phyloP scores from a whole-genome alignment of 92 coral and sea anemone genomes.

The Epizoanthus rinbou region DNA sequence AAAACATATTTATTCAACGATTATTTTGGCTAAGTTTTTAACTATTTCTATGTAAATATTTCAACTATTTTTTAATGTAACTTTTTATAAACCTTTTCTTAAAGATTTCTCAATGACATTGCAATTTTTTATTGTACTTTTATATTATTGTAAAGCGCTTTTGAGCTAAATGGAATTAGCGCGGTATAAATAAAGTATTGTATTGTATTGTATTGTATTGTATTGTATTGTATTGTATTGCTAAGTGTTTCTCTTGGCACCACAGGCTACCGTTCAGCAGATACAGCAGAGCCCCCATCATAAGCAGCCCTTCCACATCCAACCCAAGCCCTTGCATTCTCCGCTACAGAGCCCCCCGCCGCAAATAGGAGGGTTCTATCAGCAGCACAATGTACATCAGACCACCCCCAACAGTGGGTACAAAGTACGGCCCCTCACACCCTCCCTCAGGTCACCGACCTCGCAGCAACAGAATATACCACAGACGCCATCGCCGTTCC shows the following conservation, averaged over 20 bases:
- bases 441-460: slow-evolving; percentile 89
- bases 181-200: too few relatives aligned
- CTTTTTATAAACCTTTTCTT: too few relatives aligned
- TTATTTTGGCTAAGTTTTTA: too few relatives aligned
- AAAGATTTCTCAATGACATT: too few relatives aligned
- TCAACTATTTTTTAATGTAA: too few relatives aligned
- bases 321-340: slow-evolving; percentile 72
- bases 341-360: slow-evolving; percentile 80
- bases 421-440: slow-evolving; percentile 88
- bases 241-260: neutral
- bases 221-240: too few relatives aligned
- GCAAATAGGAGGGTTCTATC: slow-evolving; percentile 77
- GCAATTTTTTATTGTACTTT: too few relatives aligned
- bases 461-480: slow-evolving; percentile 63
- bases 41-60: too few relatives aligned
- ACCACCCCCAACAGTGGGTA: slow-evolving; percentile 68
- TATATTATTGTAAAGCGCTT: too few relatives aligned
- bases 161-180: too few relatives aligned
- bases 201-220: too few relatives aligned
- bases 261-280: slow-evolving; percentile 13
- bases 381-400: slow-evolving; percentile 61
- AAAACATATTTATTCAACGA: too few relatives aligned
- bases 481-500: slow-evolving; percentile 83
- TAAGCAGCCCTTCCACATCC: slow-evolving; percentile 83
- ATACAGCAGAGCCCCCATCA: slow-evolving; percentile 68